These are phyloP conservation scores for Temnothorax ravouxi DNA, from an alignment of 2,888 invertebrate species.

Conservation along the genomic window DNA sequence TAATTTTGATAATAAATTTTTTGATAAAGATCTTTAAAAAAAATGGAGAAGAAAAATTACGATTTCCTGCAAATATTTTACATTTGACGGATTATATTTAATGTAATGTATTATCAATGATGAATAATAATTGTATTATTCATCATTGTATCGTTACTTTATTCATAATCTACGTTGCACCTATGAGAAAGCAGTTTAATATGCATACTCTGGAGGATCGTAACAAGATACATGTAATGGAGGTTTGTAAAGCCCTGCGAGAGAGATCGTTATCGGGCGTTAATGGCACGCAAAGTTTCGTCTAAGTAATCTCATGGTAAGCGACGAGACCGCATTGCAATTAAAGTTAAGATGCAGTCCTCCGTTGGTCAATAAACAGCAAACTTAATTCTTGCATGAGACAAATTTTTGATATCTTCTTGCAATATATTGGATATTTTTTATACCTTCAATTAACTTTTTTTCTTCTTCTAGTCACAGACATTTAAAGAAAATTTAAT, in stretches of 20 bases:
- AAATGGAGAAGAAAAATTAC: not conserved
- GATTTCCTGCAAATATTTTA: not conserved
- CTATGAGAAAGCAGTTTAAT: conserved; percentile 40
- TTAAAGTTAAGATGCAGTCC: conserved; percentile 13
- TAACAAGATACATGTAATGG: conserved; percentile 20
- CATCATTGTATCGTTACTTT: not conserved
- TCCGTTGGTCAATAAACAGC: conserved; percentile 5
- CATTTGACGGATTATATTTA: not conserved
- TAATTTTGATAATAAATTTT: not conserved
- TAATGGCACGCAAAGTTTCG: conserved; percentile 41
- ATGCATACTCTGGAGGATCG: conserved; percentile 7
- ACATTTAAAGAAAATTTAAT: not conserved
- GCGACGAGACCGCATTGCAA: not conserved
- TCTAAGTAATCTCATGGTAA: conserved; percentile 35
- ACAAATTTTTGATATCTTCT: not conserved
- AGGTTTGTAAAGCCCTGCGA: conserved; percentile 10
- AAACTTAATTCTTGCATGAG: not conserved
- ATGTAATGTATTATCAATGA: not conserved
- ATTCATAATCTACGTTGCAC: conserved; percentile 10
- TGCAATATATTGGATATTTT: not conserved
- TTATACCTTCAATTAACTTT: not conserved
- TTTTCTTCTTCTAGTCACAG: not conserved
- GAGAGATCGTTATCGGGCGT: conserved; percentile 46
- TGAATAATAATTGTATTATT: not conserved
- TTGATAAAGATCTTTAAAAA: not conserved